Conservation (phyloP, 2,888 invertebrate genomes). For the Drosophila rellima region DNA sequence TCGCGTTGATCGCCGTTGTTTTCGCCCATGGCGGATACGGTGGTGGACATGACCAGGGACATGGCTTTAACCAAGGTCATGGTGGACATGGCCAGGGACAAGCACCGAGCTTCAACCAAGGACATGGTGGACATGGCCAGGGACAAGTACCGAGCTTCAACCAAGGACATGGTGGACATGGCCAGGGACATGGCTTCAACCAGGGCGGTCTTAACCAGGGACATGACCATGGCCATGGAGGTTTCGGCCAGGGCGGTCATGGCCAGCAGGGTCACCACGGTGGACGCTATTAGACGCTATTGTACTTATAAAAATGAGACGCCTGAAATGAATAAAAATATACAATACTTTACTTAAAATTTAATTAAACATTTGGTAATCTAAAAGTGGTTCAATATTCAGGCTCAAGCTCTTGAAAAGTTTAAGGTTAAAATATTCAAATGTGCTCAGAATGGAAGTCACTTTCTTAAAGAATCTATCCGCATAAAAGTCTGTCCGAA, state of each 20-base stretch:
- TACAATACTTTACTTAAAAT: not conserved
- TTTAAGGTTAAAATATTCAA: no score
- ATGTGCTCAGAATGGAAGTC: no score
- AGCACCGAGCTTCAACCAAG: no score
- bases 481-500: no score
- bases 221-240: conserved; percentile 41
- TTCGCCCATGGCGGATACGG: no score
- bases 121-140: conserved; percentile 32
- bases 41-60: conserved; percentile 34
- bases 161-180: conserved; percentile 44
- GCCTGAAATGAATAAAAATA: not conserved
- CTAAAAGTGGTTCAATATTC: not conserved
- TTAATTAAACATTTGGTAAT: not conserved
- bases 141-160: no score
- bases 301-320: not conserved
- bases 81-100: conserved; percentile 37
- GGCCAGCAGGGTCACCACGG: conserved; percentile 27
- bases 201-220: conserved; percentile 39
- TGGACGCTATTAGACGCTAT: conserved; percentile 15
- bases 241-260: conserved; percentile 35
- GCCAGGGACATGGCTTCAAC: conserved; percentile 39
- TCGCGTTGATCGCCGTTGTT: conserved; percentile 64
- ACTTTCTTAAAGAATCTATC: no score
- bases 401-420: no score
- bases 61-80: no score